Evolutionary conservation across 2,888 invertebrate genomes (phyloP).

Genomic region (Cantharis flavilabris): DNA sequence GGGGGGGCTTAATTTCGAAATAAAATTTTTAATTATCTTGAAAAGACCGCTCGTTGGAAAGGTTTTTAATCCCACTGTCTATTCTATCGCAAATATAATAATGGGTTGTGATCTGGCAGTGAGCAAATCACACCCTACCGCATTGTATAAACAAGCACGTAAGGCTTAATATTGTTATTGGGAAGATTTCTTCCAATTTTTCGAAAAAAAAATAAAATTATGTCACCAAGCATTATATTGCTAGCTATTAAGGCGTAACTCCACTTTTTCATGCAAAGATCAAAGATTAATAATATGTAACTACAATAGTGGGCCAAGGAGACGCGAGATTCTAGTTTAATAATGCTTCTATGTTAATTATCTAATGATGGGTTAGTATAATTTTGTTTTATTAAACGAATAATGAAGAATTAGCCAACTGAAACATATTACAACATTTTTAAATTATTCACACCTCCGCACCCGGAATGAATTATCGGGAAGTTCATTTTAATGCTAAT

Average conservation of each 20-base stretch:
- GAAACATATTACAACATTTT: not conserved
- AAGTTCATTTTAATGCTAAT: not conserved
- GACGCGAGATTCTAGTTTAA: not conserved
- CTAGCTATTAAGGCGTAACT: not conserved
- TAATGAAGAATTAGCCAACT: not conserved
- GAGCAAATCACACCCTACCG: too few species aligned
- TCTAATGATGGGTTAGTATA: not conserved
- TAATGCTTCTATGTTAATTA: not conserved
- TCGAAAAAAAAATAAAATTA: not conserved
- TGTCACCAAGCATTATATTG: not conserved
- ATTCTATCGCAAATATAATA: too few species aligned
- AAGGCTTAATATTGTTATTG: too few species aligned
- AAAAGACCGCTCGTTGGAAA: too few species aligned
- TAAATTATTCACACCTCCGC: not conserved
- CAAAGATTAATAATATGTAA: not conserved
- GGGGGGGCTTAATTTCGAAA: too few species aligned
- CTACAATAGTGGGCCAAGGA: not conserved
- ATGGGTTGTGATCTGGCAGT: too few species aligned
- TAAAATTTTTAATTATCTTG: too few species aligned
- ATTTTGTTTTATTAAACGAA: not conserved
- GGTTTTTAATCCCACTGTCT: too few species aligned
- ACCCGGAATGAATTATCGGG: not conserved
- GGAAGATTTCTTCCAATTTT: too few species aligned
- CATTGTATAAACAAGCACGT: too few species aligned
- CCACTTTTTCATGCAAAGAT: not conserved